phyloP scores from a whole-genome alignment of 2,797 vertebrate species.

The Phaenicophaeus curvirostris region DNA sequence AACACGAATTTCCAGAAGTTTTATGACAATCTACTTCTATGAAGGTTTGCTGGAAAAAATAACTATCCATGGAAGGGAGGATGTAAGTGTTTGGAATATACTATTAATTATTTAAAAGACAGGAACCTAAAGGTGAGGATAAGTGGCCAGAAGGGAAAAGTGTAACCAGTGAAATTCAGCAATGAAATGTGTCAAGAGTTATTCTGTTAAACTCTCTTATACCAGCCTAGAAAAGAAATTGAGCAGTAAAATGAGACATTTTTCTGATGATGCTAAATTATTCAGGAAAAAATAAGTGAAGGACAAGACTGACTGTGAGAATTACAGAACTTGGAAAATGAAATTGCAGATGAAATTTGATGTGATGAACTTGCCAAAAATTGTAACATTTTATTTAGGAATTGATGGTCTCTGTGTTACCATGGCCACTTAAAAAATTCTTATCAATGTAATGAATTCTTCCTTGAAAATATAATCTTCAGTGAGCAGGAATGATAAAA shows the following conservation, averaged over 20 bases:
- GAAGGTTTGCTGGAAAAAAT: not conserved
- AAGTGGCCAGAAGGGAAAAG: not conserved
- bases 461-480: not conserved
- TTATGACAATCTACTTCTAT: not conserved
- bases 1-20: not conserved
- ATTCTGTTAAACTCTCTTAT: not conserved
- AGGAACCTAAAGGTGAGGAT: not conserved
- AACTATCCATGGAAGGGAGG: not conserved
- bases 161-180: not conserved
- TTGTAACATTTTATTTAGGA: not conserved
- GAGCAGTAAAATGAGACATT: not conserved
- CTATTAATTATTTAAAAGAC: not conserved
- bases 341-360: not conserved
- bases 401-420: not conserved
- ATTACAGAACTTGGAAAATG: not conserved
- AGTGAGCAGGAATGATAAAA: not conserved
- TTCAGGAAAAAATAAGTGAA: not conserved
- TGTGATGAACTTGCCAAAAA: not conserved
- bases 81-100: not conserved
- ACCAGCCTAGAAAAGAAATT: not conserved
- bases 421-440: not conserved
- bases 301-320: not conserved
- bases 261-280: not conserved
- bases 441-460: not conserved
- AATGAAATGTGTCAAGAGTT: not conserved